These are phyloP conservation scores for Sarcophaga rosellei DNA, from an alignment of 2,888 invertebrate species.

Conservation along the genomic window DNA sequence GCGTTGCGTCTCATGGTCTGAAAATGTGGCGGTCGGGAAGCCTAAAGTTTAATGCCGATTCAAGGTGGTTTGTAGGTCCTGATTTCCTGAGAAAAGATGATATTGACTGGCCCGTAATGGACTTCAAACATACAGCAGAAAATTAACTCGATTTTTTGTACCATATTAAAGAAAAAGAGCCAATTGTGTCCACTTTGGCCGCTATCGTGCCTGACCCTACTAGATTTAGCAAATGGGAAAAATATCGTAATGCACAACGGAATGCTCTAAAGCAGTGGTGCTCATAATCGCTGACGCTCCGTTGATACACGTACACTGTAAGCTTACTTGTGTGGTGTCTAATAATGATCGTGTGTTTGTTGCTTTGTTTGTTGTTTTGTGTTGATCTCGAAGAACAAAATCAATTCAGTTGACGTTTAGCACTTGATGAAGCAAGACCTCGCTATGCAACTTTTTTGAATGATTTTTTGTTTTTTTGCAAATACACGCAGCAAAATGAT, in stretches of 20 bases:
- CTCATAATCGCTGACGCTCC: too few species aligned
- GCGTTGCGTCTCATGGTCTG: conserved; percentile 60
- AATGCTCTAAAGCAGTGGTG: conserved; percentile 22
- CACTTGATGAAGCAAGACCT: too few species aligned
- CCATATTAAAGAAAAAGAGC: conserved; percentile 22
- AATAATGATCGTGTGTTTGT: too few species aligned
- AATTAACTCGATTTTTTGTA: conserved; percentile 2
- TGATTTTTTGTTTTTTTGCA: too few species aligned
- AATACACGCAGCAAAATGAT: too few species aligned
- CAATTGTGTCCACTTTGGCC: not conserved
- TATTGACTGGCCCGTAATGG: conserved; percentile 12
- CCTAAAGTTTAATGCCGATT: not conserved
- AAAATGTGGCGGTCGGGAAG: conserved; percentile 35
- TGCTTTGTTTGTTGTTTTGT: too few species aligned
- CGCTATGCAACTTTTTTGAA: too few species aligned
- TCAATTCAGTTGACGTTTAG: too few species aligned
- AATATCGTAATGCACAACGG: conserved; percentile 20
- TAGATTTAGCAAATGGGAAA: conserved; percentile 49
- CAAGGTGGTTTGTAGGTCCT: conserved; percentile 31
- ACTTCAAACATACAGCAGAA: not conserved
- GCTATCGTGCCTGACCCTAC: conserved; percentile 8
- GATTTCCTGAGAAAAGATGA: conserved; percentile 15
- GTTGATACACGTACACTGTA: too few species aligned
- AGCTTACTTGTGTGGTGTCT: too few species aligned
- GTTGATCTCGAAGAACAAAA: too few species aligned